These are phyloP conservation scores for Bugulina stolonifera DNA, from an alignment of 2,888 invertebrate genomes.

Conservation along the genomic window DNA sequence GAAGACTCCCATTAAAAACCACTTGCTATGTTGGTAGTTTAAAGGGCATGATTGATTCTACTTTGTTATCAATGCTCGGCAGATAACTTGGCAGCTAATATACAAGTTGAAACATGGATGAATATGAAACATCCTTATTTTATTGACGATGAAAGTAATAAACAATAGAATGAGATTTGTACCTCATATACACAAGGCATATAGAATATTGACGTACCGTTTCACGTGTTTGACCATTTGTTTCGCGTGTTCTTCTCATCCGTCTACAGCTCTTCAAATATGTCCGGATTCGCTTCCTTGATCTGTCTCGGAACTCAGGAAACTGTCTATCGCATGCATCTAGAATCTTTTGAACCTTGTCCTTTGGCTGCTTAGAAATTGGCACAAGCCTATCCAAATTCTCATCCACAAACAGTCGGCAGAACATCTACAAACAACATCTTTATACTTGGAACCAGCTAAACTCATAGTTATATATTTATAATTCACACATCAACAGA, in stretches of 20 bases:
- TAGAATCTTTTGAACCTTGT: constrained; percentile 93
- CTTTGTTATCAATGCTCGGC: no score
- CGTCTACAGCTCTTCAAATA: constrained; percentile 91
- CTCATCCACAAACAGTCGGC: constrained; percentile 90
- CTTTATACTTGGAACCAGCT: neutral
- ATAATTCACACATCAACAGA: no score
- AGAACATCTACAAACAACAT: constrained; percentile 73
- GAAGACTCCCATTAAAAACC: no score
- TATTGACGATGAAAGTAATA: no score
- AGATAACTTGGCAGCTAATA: no score
- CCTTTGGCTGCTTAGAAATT: constrained; percentile 94
- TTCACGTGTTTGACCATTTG: constrained; percentile 59
- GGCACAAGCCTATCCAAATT: constrained; percentile 93
- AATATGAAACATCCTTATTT: no score
- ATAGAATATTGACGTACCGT: neutral
- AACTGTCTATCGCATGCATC: constrained; percentile 94
- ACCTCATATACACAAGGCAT: no score
- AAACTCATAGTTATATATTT: neutral
- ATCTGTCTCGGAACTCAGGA: constrained; percentile 90
- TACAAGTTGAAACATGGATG: no score
- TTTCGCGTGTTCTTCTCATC: constrained; percentile 82
- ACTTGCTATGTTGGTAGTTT: no score
- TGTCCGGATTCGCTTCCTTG: constrained; percentile 86
- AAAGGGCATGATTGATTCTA: no score
- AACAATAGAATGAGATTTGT: no score